Evolutionary conservation across 1,140 invertebrate species (phyloP), one percentile per base, ranked within the genome.

Genomic region (Acyrthosiphon pisum): DNA sequence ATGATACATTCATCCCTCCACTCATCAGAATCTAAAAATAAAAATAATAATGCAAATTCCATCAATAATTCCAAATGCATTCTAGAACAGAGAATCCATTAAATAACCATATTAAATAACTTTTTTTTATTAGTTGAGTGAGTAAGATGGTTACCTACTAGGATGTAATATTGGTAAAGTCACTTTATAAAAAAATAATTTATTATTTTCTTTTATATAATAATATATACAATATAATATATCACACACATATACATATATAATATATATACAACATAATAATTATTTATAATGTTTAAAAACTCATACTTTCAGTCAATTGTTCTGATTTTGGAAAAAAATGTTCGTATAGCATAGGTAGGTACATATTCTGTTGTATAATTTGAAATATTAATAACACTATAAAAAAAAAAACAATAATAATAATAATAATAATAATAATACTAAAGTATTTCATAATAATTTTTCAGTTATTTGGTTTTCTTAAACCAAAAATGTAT

Each of bases 151-250:
- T 2, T 3, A 18, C 3, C 20, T 14, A 48, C 48, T 50, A 50
- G 48, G 14, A 50, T 50, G 56, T 30, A 30, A 30, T 18, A 9
- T n/a, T 76, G 30, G 60, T 76, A n/a, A 68, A 68, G 30, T 76
- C 60, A 14, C 18, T 76, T 76, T n/a, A 76, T n/a, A 30, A 76
- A 76, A 76, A 76, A 76, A 76, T 76, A 76, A 76, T 76, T 76
- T 76, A n/a, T n/a, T 76, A 6, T 76, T 76, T 76, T 76, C 30
- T 76, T 35, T 76, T 76, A 76, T 76, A 76, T 76, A 76, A 76
- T 76, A 76, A 76, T 76, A 76, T 76, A n/a, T 76, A 76, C 60
- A 76, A n/a, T 76, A n/a, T 76, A 76, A n/a, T 76, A n/a, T 76
- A 76, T 76, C 60, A 76, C 14, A 26, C 56, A 56, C 56, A 76